Percentiles rank a stretch among this genome's conserved stretches.
These are phyloP conservation scores for Alosa sapidissima DNA, from an alignment of 2,797 vertebrate species.

Conservation along the genomic window DNA sequence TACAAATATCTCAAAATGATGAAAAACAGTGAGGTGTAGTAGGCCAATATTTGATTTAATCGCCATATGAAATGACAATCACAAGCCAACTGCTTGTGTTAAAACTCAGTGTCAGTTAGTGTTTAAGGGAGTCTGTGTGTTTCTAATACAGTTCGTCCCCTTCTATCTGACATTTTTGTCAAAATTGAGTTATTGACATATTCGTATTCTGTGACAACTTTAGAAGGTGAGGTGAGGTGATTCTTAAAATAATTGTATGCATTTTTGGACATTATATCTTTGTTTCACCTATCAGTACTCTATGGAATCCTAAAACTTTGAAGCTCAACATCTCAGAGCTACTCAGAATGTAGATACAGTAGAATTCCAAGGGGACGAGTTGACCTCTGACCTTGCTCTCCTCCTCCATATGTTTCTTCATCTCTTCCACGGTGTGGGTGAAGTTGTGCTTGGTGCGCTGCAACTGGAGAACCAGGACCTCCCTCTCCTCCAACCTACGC, in stretches of 20 bases:
- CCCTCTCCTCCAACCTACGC: constrained; percentile 81
- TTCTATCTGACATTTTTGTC: no score
- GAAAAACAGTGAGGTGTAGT: neutral
- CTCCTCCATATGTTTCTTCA: constrained; percentile 83
- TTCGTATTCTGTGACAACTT: no score
- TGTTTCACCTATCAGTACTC: no score
- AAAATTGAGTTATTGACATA: no score
- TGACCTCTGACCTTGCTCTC: constrained; percentile 71
- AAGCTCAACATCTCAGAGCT: no score
- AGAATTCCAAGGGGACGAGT: neutral
- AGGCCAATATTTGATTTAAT: neutral
- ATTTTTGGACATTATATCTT: no score
- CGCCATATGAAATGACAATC: neutral
- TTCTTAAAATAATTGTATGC: no score
- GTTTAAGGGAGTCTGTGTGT: no score
- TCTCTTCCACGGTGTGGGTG: constrained; percentile 76
- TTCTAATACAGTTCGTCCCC: no score
- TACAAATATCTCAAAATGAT: neutral
- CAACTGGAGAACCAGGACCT: constrained; percentile 75
- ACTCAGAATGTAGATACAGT: no score
- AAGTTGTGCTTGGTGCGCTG: constrained; percentile 77
- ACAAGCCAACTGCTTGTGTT: neutral
- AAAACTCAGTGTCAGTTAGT: neutral
- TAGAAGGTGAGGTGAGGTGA: no score
- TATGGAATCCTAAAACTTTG: no score